A percentile compares a stretch with the other conserved stretches of the same genome.
Evolutionary conservation across 2,888 invertebrate genomes (phyloP).

Genomic region (Lasioglossum figueresi): DNA sequence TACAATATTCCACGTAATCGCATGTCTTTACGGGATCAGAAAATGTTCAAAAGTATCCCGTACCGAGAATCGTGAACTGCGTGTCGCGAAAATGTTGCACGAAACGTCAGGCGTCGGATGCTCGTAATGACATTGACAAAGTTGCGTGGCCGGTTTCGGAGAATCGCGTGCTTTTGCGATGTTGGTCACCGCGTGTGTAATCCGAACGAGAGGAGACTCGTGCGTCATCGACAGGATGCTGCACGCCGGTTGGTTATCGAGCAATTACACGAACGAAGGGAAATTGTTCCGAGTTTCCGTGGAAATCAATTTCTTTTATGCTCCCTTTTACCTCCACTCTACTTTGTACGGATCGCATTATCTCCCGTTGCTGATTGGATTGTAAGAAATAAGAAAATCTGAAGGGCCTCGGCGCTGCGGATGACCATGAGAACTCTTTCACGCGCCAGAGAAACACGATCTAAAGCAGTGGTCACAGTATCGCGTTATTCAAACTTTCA

Average conservation of each 20-base stretch:
- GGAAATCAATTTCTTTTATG: constrained; percentile 7
- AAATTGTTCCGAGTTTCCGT: background rate
- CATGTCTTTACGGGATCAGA: constrained; percentile 1
- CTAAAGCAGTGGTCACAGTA: no score
- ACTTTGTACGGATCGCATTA: constrained; percentile 5
- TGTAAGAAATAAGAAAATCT: background rate
- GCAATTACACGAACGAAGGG: background rate
- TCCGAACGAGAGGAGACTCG: background rate
- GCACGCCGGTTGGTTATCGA: background rate
- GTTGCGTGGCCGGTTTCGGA: constrained; percentile 9
- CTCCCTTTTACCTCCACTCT: background rate
- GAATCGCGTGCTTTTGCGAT: background rate
- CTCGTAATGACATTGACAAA: background rate
- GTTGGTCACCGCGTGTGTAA: background rate
- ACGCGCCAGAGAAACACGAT: no score
- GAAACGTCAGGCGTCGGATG: constrained; percentile 7
- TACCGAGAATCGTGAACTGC: constrained; percentile 12
- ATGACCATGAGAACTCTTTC: background rate
- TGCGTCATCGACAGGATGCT: background rate
- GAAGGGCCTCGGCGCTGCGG: background rate
- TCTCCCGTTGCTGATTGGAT: constrained; percentile 1
- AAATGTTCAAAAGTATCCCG: background rate
- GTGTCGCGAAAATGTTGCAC: constrained; percentile 22
- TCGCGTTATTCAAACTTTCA: background rate
- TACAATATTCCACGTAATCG: constrained; percentile 2